A percentile compares a stretch with the other conserved stretches of the same genome.
phyloP scores from a whole-genome alignment of 2,888 invertebrate species.

The Galerucella nymphaeae region DNA sequence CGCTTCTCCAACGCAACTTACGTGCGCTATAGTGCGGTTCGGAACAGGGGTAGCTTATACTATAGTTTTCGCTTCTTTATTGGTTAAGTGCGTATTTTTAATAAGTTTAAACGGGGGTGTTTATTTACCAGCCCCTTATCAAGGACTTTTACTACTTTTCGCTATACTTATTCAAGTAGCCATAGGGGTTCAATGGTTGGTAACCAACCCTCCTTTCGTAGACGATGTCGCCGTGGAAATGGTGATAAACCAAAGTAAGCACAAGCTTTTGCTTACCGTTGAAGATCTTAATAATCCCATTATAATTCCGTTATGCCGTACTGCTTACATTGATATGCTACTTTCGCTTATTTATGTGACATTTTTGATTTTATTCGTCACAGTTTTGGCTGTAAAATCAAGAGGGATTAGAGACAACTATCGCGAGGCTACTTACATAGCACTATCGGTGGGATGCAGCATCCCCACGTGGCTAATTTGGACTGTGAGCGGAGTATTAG shows the following conservation, averaged over 20 bases:
- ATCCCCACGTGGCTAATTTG: conserved; percentile 89
- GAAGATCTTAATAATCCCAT: conserved; percentile 52
- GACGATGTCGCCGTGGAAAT: conserved; percentile 64
- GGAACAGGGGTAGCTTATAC: conserved; percentile 86
- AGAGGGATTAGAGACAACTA: conserved; percentile 93
- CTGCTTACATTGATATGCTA: conserved; percentile 77
- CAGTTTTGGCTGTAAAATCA: conserved; percentile 85
- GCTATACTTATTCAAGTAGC: conserved; percentile 91
- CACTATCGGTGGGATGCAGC: conserved; percentile 85
- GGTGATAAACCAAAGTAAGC: conserved; percentile 58
- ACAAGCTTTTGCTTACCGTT: conserved; percentile 63
- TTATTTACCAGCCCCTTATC: conserved; percentile 92
- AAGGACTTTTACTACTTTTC: conserved; percentile 88
- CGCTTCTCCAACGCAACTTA: conserved; percentile 80
- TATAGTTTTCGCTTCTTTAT: conserved; percentile 88
- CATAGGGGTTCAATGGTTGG: conserved; percentile 86
- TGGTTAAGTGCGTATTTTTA: conserved; percentile 94
- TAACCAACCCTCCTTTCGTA: conserved; percentile 79
- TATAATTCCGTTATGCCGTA: conserved; percentile 70
- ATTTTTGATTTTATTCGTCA: conserved; percentile 85
- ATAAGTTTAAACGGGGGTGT: conserved; percentile 91
- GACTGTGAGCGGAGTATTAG: conserved; percentile 84
- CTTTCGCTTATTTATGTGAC: conserved; percentile 86
- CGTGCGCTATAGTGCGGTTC: conserved; percentile 85
- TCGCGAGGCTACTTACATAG: conserved; percentile 92